These are phyloP conservation scores for Callyntrura sp. DNA, from an alignment of 2,888 invertebrate species.

Conservation along the genomic window DNA sequence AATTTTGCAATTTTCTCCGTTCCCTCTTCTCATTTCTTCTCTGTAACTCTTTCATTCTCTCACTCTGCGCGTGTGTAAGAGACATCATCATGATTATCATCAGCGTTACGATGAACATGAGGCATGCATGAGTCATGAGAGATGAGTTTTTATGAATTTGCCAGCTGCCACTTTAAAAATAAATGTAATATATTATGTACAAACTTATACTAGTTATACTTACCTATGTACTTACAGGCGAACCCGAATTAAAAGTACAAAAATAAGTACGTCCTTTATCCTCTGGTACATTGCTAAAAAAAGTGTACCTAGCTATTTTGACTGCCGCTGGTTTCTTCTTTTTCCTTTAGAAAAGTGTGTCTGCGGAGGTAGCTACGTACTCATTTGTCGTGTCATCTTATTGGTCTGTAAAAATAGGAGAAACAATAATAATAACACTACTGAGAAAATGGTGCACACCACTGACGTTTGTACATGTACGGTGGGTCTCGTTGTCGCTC, in stretches of 20 bases:
- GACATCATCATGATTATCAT: neutral
- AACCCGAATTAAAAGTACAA: neutral
- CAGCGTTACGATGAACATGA: neutral
- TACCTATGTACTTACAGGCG: neutral
- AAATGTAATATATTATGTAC: neutral
- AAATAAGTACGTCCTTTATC: conserved; percentile 27
- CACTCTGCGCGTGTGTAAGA: neutral
- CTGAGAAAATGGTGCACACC: neutral
- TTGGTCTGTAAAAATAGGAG: neutral
- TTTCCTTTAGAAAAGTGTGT: neutral
- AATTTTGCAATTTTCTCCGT: neutral
- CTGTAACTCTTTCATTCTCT: neutral
- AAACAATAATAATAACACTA: no score
- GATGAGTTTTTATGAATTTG: conserved; percentile 43
- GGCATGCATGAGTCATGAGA: conserved; percentile 19
- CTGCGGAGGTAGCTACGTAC: neutral
- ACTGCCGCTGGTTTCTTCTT: neutral
- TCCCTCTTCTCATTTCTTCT: neutral
- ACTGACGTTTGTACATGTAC: neutral
- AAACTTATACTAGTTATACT: neutral
- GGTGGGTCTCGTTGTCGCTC: neutral
- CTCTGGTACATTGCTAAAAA: neutral
- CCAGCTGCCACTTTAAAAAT: conserved; percentile 48
- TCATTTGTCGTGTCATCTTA: neutral
- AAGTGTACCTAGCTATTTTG: neutral